phyloP scores from a whole-genome alignment of 2,888 invertebrate genomes.

The Laspeyria flexula region DNA sequence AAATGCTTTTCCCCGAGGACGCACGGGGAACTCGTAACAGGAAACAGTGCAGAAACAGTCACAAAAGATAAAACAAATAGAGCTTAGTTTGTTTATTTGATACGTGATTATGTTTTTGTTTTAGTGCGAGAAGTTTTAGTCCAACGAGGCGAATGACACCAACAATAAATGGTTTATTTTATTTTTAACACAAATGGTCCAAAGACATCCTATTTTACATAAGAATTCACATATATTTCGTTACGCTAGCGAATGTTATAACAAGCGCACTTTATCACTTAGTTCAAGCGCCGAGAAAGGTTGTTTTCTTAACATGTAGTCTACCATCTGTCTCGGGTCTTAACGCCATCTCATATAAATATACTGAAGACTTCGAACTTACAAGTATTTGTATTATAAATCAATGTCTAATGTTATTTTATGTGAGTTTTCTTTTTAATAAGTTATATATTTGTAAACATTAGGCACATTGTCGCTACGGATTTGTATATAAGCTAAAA shows the following conservation, averaged over 20 bases:
- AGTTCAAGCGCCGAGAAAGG: slow-evolving; percentile 20
- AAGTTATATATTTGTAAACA: not conserved
- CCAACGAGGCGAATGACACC: no score
- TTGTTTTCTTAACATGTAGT: slow-evolving; percentile 26
- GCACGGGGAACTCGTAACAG: not conserved
- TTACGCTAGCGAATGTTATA: slow-evolving; percentile 33
- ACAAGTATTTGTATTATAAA: not conserved
- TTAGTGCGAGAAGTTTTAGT: not conserved
- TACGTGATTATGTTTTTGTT: not conserved
- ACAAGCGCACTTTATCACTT: slow-evolving; percentile 32
- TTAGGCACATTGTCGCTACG: slow-evolving; percentile 24
- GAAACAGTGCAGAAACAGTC: not conserved
- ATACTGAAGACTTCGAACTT: not conserved
- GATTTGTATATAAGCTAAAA: no score
- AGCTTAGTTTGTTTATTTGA: not conserved
- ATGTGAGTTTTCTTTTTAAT: not conserved
- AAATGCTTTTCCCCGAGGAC: no score
- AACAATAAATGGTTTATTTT: not conserved
- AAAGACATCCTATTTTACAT: slow-evolving; percentile 14
- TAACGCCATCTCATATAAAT: slow-evolving; percentile 8
- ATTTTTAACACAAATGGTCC: not conserved
- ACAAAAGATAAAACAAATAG: not conserved
- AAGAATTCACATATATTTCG: slow-evolving; percentile 22
- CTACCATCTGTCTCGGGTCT: slow-evolving; percentile 13
- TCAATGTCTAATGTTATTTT: not conserved